A percentile compares a stretch with the other conserved stretches of the same genome.
These are phyloP conservation scores for Eilema depressum DNA, from an alignment of 2,888 invertebrate species.

Conservation along the genomic window DNA sequence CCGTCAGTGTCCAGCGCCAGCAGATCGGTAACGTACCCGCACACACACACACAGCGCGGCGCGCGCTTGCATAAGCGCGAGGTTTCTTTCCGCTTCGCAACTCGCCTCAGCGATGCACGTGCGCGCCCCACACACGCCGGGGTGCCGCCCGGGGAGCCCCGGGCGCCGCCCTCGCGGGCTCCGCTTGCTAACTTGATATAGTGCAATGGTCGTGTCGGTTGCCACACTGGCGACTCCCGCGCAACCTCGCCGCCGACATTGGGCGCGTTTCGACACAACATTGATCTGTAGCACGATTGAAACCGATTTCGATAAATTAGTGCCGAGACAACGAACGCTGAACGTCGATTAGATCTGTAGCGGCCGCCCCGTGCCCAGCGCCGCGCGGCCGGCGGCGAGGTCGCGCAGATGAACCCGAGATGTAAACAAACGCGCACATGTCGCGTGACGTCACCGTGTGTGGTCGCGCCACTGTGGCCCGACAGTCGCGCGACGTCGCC, in stretches of 20 bases:
- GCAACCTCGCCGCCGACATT: conserved; percentile 66
- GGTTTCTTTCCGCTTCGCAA: conserved; percentile 51
- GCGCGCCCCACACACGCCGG: conserved; percentile 15
- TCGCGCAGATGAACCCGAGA: background rate
- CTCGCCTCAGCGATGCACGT: conserved; percentile 24
- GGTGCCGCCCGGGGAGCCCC: conserved; percentile 10
- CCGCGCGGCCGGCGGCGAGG: background rate
- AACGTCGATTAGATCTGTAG: background rate
- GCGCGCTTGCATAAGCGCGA: conserved; percentile 51
- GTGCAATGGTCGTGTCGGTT: conserved; percentile 49
- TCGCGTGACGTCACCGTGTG: conserved; percentile 10
- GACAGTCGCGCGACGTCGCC: background rate
- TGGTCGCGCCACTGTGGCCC: background rate
- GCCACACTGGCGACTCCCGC: conserved; percentile 54
- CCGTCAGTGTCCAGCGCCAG: conserved; percentile 52
- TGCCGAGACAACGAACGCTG: conserved; percentile 18
- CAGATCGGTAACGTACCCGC: conserved; percentile 72
- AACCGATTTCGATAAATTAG: conserved; percentile 71
- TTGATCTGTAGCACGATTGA: conserved; percentile 55
- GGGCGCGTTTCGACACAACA: conserved; percentile 65
- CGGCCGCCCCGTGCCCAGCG: background rate
- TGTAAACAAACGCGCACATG: conserved; percentile 18
- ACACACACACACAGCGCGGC: conserved; percentile 49
- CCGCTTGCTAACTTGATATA: conserved; percentile 11
- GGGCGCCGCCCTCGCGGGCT: conserved; percentile 8